A percentile compares a stretch with the other conserved stretches of the same genome.
Evolutionary conservation across 2,888 invertebrate species (phyloP).

Genomic region (Diarsia brunnea): DNA sequence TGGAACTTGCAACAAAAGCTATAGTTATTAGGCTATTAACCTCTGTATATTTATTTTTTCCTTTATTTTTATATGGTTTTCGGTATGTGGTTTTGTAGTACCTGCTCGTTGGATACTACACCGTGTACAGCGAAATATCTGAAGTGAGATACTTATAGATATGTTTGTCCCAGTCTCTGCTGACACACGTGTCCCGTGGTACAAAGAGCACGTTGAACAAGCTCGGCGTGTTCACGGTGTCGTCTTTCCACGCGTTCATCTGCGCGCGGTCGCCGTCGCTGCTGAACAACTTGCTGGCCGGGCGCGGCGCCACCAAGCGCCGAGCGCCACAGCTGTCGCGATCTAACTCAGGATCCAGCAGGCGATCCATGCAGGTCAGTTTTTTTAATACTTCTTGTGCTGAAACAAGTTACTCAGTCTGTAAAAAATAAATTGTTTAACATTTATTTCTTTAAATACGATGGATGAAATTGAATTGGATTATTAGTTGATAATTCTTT

Average conservation of each 20-base stretch:
- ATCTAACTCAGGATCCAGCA: conserved; percentile 96
- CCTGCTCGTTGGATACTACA: not conserved
- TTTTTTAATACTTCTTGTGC: not conserved
- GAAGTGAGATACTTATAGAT: not conserved
- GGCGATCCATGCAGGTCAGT: conserved; percentile 95
- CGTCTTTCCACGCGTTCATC: conserved; percentile 99
- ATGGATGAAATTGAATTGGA: not conserved
- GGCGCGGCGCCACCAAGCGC: conserved; percentile 97
- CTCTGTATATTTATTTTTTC: not conserved
- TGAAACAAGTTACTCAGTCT: not conserved
- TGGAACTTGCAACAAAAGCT: not conserved
- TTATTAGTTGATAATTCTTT: not conserved
- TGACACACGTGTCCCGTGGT: conserved; percentile 98
- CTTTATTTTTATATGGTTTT: not conserved
- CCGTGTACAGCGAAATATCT: not conserved
- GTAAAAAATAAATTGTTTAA: not conserved
- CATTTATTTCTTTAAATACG: not conserved
- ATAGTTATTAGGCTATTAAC: not conserved
- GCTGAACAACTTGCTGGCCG: conserved; percentile 97
- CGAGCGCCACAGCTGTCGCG: conserved; percentile 97
- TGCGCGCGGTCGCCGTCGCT: conserved; percentile 98
- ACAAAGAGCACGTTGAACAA: conserved; percentile 98
- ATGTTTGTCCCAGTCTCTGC: conserved; percentile 94
- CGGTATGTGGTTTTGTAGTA: not conserved
- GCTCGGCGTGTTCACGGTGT: conserved; percentile 99